A percentile compares a stretch with the other conserved stretches of the same genome.
Evolutionary conservation across 2,888 invertebrate genomes (phyloP).

Genomic region (Nowickia ferox): DNA sequence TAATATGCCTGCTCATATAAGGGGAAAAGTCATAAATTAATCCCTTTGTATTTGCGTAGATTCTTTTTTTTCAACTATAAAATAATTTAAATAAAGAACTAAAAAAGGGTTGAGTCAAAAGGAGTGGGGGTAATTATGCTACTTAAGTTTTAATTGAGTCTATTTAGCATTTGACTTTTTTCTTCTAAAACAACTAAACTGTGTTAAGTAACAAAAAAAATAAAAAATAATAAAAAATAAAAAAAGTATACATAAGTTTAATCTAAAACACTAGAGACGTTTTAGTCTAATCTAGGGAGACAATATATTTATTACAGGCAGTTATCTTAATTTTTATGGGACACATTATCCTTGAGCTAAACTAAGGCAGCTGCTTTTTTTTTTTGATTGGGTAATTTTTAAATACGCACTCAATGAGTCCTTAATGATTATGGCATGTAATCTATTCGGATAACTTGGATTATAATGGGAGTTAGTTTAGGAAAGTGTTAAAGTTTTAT

Average conservation of each 20-base stretch:
- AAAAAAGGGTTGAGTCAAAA: slow-evolving; percentile 9
- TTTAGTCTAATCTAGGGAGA: slow-evolving; percentile 42
- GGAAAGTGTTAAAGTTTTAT: too few species aligned
- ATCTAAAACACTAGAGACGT: slow-evolving; percentile 47
- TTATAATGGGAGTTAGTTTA: background rate
- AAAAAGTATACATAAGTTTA: slow-evolving; percentile 1
- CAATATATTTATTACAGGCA: slow-evolving; percentile 55
- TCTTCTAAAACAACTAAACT: background rate
- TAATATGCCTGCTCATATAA: background rate
- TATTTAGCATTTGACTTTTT: slow-evolving; percentile 37
- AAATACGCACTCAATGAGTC: background rate
- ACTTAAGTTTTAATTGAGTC: slow-evolving; percentile 57
- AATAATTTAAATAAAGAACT: background rate
- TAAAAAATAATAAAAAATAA: background rate
- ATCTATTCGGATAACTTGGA: background rate
- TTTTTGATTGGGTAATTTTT: background rate
- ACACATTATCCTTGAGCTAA: slow-evolving; percentile 32
- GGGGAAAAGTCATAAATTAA: slow-evolving; percentile 7
- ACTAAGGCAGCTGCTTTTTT: background rate
- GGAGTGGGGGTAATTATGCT: slow-evolving; percentile 53
- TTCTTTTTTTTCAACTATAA: background rate
- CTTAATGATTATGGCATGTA: background rate
- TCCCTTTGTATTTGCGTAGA: background rate
- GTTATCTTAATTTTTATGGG: slow-evolving; percentile 49
- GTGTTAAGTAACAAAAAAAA: background rate